A percentile compares a stretch with the other conserved stretches of the same genome.
phyloP scores from a whole-genome alignment of 2,797 vertebrate genomes.

The Scyliorhinus canicula region DNA sequence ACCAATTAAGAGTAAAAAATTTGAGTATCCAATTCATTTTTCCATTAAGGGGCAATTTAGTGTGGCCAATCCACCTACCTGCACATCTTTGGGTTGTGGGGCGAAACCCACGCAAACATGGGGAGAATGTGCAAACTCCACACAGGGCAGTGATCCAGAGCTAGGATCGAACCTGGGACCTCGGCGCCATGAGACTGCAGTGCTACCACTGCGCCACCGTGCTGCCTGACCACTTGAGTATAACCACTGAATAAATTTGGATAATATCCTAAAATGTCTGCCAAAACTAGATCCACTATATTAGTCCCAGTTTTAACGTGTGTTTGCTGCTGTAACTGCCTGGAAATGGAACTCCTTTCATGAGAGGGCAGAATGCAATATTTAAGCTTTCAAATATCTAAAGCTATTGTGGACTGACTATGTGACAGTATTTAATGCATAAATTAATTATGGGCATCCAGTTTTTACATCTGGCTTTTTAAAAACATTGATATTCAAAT shows the following conservation, averaged over 20 bases:
- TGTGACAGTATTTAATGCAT: neutral
- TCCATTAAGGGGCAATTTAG: too few relatives aligned
- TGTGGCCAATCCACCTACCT: too few relatives aligned
- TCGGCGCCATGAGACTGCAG: too few relatives aligned
- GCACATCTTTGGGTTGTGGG: too few relatives aligned
- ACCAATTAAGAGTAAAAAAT: too few relatives aligned
- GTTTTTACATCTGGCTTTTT: neutral
- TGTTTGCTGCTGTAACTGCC: neutral
- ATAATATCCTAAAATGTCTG: neutral
- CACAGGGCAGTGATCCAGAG: too few relatives aligned
- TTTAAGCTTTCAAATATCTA: neutral
- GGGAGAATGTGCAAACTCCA: too few relatives aligned
- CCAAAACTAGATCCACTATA: constrained; percentile 18
- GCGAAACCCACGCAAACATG: too few relatives aligned
- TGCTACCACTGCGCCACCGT: too few relatives aligned
- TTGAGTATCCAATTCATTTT: too few relatives aligned
- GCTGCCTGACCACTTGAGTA: neutral
- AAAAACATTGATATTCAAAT: neutral
- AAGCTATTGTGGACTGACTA: neutral
- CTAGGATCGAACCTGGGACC: too few relatives aligned
- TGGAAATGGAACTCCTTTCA: neutral
- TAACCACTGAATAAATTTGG: neutral
- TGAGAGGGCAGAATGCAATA: neutral
- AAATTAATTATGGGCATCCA: neutral
- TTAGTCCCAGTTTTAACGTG: neutral